Conservation (phyloP, 2,888 invertebrate genomes). For the Lepidochitona cinerea region DNA sequence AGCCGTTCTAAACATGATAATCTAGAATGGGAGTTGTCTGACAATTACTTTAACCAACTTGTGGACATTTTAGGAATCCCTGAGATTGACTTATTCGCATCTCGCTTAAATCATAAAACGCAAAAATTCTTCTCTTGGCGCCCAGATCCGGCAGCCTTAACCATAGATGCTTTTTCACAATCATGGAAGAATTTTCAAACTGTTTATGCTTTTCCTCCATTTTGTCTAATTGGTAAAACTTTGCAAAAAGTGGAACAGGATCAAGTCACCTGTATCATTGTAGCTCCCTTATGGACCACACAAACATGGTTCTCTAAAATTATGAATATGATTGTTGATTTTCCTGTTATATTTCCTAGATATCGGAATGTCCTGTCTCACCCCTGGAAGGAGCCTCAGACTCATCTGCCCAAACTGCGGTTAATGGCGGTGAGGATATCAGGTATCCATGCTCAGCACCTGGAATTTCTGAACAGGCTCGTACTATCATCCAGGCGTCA, state of each 20-base stretch:
- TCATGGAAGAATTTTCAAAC: background rate
- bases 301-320: constrained; percentile 8
- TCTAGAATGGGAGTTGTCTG: background rate
- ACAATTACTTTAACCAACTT: background rate
- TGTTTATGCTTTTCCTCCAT: constrained; percentile 6
- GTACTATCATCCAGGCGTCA: background rate
- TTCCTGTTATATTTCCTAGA: background rate
- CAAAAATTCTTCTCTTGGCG: background rate
- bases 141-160: background rate
- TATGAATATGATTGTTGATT: background rate
- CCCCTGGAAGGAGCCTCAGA: background rate
- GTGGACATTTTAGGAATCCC: background rate
- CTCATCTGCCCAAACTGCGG: background rate
- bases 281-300: constrained; percentile 13
- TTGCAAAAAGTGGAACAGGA: constrained; percentile 11
- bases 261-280: background rate
- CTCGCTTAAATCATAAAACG: background rate
- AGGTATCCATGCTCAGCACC: background rate
- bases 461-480: background rate
- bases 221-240: background rate
- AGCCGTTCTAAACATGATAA: background rate
- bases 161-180: background rate
- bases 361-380: background rate
- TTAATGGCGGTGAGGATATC: background rate
- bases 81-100: too few relatives aligned